phyloP scores from a whole-genome alignment of 2,113 vertebrate species.

The Oreochromis aureus region DNA sequence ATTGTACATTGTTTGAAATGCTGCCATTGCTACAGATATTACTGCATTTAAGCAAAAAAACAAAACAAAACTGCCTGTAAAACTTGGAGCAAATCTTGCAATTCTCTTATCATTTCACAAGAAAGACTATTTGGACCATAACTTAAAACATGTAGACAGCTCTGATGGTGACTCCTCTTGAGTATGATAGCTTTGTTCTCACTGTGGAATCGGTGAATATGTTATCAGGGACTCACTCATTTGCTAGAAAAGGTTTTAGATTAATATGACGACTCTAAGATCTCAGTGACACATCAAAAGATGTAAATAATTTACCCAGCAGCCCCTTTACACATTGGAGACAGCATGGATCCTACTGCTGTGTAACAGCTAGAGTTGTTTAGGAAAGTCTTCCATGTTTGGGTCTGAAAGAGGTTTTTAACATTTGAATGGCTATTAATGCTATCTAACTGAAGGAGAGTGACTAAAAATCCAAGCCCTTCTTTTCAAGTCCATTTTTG shows the following conservation, averaged over 20 bases:
- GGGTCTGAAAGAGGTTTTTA: background rate
- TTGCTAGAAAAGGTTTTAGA: background rate
- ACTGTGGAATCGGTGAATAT: background rate
- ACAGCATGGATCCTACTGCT: background rate
- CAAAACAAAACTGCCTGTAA: background rate
- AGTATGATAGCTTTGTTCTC: background rate
- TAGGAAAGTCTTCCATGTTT: background rate
- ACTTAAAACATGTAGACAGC: background rate
- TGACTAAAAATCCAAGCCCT: background rate
- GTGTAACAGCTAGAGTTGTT: background rate
- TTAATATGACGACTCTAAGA: background rate
- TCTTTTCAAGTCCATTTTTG: background rate
- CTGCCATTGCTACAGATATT: background rate
- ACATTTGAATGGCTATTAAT: background rate
- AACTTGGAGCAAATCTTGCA: background rate
- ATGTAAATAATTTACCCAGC: background rate
- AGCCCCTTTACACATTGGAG: background rate
- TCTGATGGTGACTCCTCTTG: background rate
- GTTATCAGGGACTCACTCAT: background rate
- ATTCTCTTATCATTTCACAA: background rate
- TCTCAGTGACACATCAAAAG: background rate
- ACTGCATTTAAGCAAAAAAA: background rate
- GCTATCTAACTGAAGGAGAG: background rate
- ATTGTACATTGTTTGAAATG: background rate
- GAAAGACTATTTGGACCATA: background rate